Evolutionary conservation across 2,113 vertebrate genomes (phyloP), one percentile per base, ranked within the genome.

Genomic region (Pteruthius melanotis): DNA sequence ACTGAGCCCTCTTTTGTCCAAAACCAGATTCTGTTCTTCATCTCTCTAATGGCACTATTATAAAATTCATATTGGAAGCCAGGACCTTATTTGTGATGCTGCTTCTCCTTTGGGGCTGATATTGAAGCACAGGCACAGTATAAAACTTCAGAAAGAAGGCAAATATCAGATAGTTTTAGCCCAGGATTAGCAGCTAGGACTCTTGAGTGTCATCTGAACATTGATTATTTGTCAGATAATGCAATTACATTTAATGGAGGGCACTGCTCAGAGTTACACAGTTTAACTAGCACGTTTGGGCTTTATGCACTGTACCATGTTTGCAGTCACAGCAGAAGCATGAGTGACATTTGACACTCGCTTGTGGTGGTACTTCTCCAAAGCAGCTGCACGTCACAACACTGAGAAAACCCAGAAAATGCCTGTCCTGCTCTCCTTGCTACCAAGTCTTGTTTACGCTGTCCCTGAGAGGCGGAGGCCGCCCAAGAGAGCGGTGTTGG

Each of bases 181-280:
- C 65, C 59, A 84, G 87, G 93, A 95, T 97, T 95, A 96, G 95
- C 95, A 91, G 95, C 92, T 94, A 83, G 94, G 94, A 95, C 95
- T 97, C 96, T 89, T 96, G 95, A 97, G 97, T 96, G 97, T 96
- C 95, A 95, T 97, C 95, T 94, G 93, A 93, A 83, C 96, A 97
- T 97, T 97, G 97, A 97, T 97, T 97, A 97, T 96, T 96, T 96
- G 97, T 97, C 96, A 97, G 93, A 96, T 97, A 97, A 97, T 96
- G 97, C 96, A 97, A 96, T 97, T 97, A 97, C 72, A 40, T 96
- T 97, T 97, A 97, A 97, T 97, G 96, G 97, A 97, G 94, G 97
- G 93, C 95, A 93, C 69, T 90, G 95, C 95, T 96, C 79, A 75
- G 94, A 97, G 95, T 95, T 96, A 24, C 93, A 83, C 60, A 80